Conservation (phyloP, 1,140 invertebrate genomes). For the Mycetomoellerius zeteki region DNA sequence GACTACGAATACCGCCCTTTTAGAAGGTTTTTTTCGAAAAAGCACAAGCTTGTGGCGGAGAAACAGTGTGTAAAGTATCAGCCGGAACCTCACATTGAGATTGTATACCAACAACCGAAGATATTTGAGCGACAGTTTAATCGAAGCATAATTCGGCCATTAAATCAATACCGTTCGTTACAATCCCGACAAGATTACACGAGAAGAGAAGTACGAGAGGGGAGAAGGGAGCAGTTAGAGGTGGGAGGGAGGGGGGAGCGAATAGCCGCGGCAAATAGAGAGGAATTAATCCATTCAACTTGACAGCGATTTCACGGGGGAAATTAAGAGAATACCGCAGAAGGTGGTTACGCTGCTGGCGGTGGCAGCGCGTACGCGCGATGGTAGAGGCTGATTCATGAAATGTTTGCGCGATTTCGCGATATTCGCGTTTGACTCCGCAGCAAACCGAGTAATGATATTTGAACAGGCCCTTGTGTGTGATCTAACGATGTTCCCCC, state of each 20-base stretch:
- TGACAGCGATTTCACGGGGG: slow-evolving; percentile 65
- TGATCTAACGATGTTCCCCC: slow-evolving; percentile 55
- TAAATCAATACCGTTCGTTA: slow-evolving; percentile 62
- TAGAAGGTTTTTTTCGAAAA: background rate
- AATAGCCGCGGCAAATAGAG: slow-evolving; percentile 63
- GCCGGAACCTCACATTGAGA: background rate
- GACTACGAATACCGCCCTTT: no score
- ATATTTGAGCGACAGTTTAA: slow-evolving; percentile 50
- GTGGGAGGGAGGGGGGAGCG: background rate
- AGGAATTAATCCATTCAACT: slow-evolving; percentile 65
- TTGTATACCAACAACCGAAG: background rate
- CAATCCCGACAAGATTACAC: slow-evolving; percentile 58
- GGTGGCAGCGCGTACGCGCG: slow-evolving; percentile 46
- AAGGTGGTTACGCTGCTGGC: slow-evolving; percentile 59
- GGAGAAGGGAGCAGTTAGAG: no score
- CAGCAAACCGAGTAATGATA: slow-evolving; percentile 70
- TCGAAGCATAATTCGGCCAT: slow-evolving; percentile 61
- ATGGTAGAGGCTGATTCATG: slow-evolving; percentile 59
- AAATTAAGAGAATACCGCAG: slow-evolving; percentile 65
- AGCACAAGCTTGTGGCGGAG: background rate
- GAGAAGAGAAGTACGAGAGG: background rate
- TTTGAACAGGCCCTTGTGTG: slow-evolving; percentile 67
- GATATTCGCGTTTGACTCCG: slow-evolving; percentile 71
- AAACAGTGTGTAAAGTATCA: background rate
- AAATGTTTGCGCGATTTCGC: slow-evolving; percentile 62